Conservation (phyloP, 2,888 invertebrate genomes). For the Eulithis prunata region DNA sequence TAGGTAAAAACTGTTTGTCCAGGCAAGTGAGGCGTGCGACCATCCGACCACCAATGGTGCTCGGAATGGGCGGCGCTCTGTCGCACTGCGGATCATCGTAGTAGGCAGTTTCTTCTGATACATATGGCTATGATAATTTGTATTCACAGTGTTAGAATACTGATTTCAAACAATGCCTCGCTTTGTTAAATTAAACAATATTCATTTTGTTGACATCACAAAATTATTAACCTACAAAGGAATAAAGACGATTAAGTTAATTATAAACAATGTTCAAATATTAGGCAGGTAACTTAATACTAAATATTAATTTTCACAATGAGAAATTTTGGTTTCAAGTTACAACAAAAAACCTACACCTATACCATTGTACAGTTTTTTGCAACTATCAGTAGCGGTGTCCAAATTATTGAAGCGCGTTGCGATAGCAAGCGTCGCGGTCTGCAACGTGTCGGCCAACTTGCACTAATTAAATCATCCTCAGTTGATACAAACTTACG, state of each 20-base stretch:
- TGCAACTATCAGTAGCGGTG: neutral
- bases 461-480: slow-evolving; percentile 67
- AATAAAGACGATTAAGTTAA: too few species aligned
- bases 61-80: slow-evolving; percentile 42
- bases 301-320: too few species aligned
- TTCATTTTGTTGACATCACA: too few species aligned
- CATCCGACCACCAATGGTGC: slow-evolving; percentile 50
- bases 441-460: slow-evolving; percentile 44
- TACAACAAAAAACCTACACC: too few species aligned
- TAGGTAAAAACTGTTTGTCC: slow-evolving; percentile 45
- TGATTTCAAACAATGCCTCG: too few species aligned
- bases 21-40: slow-evolving; percentile 46
- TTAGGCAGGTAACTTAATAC: too few species aligned
- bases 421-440: slow-evolving; percentile 22
- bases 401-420: slow-evolving; percentile 11
- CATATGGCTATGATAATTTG: neutral
- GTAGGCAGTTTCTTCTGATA: slow-evolving; percentile 9
- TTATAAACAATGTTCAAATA: too few species aligned
- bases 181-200: too few species aligned
- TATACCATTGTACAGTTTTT: too few species aligned
- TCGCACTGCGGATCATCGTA: slow-evolving; percentile 16
- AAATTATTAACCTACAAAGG: too few species aligned
- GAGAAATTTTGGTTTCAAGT: too few species aligned
- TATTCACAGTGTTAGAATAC: neutral
- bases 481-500: slow-evolving; percentile 54